phyloP scores from a whole-genome alignment of 2,888 invertebrate genomes.

The Tipula confusa region DNA sequence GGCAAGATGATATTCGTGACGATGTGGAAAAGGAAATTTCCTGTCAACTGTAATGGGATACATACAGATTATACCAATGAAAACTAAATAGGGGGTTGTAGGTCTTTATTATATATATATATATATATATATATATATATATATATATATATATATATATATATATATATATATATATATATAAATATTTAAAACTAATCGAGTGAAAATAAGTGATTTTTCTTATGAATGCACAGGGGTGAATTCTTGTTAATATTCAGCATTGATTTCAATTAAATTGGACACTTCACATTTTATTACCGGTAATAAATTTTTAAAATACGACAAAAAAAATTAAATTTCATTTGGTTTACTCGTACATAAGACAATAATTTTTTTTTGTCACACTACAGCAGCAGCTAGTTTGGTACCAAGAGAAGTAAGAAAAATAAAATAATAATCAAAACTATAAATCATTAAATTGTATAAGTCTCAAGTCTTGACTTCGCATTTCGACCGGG shows the following conservation, averaged over 20 bases:
- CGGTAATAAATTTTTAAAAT: not conserved
- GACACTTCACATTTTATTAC: not conserved
- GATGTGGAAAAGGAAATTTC: not conserved
- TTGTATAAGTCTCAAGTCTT: not conserved
- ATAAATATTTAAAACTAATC: not conserved
- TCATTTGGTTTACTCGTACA: not conserved
- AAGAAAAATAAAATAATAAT: not conserved
- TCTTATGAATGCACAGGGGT: not conserved
- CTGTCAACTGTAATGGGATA: slow-evolving; percentile 15
- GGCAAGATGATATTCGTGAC: not conserved
- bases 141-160: not conserved
- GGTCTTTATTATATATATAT: not conserved
- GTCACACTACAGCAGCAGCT: not conserved
- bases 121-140: not conserved
- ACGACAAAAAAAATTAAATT: not conserved
- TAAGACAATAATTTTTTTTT: not conserved
- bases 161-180: not conserved
- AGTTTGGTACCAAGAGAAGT: not conserved
- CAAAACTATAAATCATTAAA: slow-evolving; percentile 3
- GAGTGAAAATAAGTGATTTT: not conserved
- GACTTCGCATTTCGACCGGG: not conserved
- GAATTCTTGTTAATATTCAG: not conserved
- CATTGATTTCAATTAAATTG: slow-evolving; percentile 1
- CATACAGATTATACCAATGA: not conserved
- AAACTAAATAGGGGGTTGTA: not conserved